Evolutionary conservation across 1,140 invertebrate species (phyloP), one percentile per base, ranked within the genome.

Genomic region (Hirudo medicinalis): DNA sequence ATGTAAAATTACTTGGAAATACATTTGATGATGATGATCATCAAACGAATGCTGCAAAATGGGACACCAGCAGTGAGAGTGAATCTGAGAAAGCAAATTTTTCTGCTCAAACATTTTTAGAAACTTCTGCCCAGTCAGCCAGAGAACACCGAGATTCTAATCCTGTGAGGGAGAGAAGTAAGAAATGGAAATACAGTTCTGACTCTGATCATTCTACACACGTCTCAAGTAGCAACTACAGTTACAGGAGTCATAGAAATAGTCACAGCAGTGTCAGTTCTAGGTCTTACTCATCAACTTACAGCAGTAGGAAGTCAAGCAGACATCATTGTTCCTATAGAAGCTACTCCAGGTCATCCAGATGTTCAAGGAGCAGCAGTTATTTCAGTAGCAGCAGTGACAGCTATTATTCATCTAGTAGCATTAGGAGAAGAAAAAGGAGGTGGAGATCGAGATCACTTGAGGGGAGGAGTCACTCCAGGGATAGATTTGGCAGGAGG

Each of bases 41-140:
- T 68, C n/a, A 40, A 19, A 54, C 36, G 8, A 55, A 36, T 27
- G 54, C 71, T 40, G 71, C 67, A 17, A 71, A 71, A 40, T 73
- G 72, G 72, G 72, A 73, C 63, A 73, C 72, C 15, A 73, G 72
- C 69, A 73, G 72, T 67, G 72, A 71, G 19, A 72, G 72, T 29
- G 72, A 73, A 60, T 36, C 22, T 19, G 72, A 73, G 43, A 49
- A 49, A 13, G 15, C 43, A 49, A 49, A 49, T 15, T 0, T 49
- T 49, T 49, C 43, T 49, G 3, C 43, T 49, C 43, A 49, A 17
- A 49, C 3, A 2, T 49, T 49, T 49, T 49, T 49, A 17, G 43
- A 49, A 49, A 9, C 43, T 9, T 49, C 40, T 40, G 40, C 40
- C 11, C 40, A 11, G 40, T 40, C 43, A 49, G 43, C 43, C 43